Evolutionary conservation across 2,888 invertebrate genomes (phyloP), one percentile per base, ranked within the genome.

Genomic region (Lutraria lutraria): DNA sequence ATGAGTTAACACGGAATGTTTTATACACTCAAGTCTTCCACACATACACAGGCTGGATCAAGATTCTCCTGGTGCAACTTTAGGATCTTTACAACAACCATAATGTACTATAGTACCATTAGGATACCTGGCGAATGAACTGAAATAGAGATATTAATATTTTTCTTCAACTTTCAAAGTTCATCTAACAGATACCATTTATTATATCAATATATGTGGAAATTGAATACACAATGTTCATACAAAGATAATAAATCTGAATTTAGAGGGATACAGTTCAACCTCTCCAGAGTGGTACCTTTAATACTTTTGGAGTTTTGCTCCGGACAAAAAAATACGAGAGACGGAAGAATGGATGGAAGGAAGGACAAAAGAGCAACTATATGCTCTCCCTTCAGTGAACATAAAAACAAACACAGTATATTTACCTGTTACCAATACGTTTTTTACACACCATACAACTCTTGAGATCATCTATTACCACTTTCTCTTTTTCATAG

Each of bases 391-490:
- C n/a, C n/a, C n/a, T n/a, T n/a, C n/a, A n/a, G n/a, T n/a, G n/a
- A n/a, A n/a, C n/a, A n/a, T n/a, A n/a, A n/a, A 43, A 43, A 43
- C 43, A 43, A 43, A 8, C 8, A 43, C 43, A 43, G 4, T 6
- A 76, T 76, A 76, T 76, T 85, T 96, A 98, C 98, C 98, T 98
- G 97, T 98, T 98, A 29, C 98, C 98, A 97, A 99, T 99, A 87
- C 98, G 97, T 96, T 99, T 99, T 96, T 98, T 98, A 96, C 99
- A 99, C 0, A 98, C 98, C 0, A 98, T 98, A 96, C 99, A 99
- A 86, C 98, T 98, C 95, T 98, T 98, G 94, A 98, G 98, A 94
- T 99, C 99, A 29, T 98, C 98, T 93, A 99, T 98, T 0, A 98
- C 97, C 81, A 99, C 98, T 95, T 98, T 98, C 95, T 98, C 98